phyloP scores from a whole-genome alignment of 2,888 invertebrate species.

The Meghimatium bilineatum region DNA sequence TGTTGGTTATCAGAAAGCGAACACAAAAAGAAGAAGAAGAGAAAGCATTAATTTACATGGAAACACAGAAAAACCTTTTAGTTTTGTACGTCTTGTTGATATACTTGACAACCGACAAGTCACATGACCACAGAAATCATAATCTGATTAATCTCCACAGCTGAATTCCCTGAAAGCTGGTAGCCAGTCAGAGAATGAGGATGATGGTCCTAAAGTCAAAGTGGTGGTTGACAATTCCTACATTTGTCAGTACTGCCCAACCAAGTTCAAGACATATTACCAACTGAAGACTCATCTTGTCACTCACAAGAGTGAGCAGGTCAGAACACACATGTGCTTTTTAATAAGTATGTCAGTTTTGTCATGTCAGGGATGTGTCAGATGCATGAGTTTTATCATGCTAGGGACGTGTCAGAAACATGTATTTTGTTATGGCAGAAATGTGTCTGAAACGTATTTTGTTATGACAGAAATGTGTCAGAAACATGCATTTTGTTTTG shows the following conservation, averaged over 20 bases:
- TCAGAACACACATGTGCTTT: conserved; percentile 56
- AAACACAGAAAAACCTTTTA: no score
- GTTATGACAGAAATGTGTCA: neutral
- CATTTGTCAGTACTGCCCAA: conserved; percentile 79
- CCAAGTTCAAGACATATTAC: conserved; percentile 78
- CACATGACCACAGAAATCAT: no score
- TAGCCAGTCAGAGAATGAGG: conserved; percentile 18
- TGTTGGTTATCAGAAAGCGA: no score
- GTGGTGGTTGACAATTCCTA: conserved; percentile 78
- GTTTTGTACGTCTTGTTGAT: no score
- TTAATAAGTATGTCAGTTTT: neutral
- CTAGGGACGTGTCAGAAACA: neutral
- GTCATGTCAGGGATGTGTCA: neutral
- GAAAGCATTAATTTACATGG: no score
- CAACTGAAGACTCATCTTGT: conserved; percentile 79
- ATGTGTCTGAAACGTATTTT: no score
- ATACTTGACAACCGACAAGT: no score
- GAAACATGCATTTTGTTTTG: neutral
- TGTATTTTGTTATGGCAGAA: no score
- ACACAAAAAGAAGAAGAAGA: no score
- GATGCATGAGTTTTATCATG: neutral
- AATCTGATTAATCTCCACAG: neutral
- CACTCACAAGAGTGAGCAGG: conserved; percentile 79
- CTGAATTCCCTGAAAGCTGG: conserved; percentile 18
- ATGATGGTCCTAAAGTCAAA: conserved; percentile 56